Evolutionary conservation across 2,888 invertebrate genomes (phyloP).

Genomic region (Orchestes rusci): DNA sequence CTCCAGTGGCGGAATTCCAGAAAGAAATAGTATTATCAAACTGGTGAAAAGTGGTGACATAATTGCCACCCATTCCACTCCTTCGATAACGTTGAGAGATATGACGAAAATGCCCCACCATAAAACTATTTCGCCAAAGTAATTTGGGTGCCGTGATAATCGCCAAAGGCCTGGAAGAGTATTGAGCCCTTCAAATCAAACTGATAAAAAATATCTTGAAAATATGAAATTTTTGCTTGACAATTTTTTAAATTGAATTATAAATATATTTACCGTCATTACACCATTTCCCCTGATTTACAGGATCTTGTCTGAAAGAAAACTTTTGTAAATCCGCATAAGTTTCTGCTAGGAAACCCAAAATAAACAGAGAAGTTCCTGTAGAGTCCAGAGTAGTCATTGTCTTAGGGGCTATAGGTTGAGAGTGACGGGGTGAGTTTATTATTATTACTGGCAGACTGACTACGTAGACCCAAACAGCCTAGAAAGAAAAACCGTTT

Average conservation of each 20-base stretch:
- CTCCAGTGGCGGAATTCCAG: slow-evolving; percentile 84
- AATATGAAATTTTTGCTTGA: too few relatives aligned
- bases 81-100: slow-evolving; percentile 77
- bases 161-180: slow-evolving; percentile 55
- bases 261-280: slow-evolving; percentile 79
- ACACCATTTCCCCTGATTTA: slow-evolving; percentile 88
- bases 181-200: too few relatives aligned
- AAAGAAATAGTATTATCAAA: slow-evolving; percentile 79
- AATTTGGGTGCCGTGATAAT: slow-evolving; percentile 86
- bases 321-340: slow-evolving; percentile 91
- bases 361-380: slow-evolving; percentile 77
- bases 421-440: slow-evolving; percentile 76
- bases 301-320: slow-evolving; percentile 79
- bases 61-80: slow-evolving; percentile 79
- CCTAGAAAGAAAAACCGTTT: slow-evolving; percentile 51
- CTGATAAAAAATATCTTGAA: too few relatives aligned
- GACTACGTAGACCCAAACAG: slow-evolving; percentile 86
- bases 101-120: slow-evolving; percentile 94
- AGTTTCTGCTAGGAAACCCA: slow-evolving; percentile 79
- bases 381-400: slow-evolving; percentile 84
- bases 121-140: slow-evolving; percentile 87
- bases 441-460: slow-evolving; percentile 88
- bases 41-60: slow-evolving; percentile 83
- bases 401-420: slow-evolving; percentile 68
- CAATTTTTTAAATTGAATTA: too few relatives aligned